These are phyloP conservation scores for Sapayoa aenigma DNA, from an alignment of 2,113 vertebrate species.

Conservation along the genomic window DNA sequence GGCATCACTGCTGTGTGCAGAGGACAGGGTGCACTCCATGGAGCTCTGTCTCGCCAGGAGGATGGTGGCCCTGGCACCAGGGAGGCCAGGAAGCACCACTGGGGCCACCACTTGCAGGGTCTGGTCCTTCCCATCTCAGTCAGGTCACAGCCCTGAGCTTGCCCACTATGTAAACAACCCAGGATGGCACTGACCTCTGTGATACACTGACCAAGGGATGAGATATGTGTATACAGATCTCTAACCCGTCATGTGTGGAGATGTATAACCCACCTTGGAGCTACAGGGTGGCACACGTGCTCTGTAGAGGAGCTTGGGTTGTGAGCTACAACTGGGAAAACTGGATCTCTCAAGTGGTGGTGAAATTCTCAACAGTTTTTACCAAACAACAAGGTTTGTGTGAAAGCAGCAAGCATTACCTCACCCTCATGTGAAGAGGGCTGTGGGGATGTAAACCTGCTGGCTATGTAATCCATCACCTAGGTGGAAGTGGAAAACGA, in stretches of 20 bases:
- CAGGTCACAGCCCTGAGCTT: rapidly evolving
- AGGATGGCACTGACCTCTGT: rapidly evolving
- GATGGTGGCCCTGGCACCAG: rapidly evolving
- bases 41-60: rapidly evolving
- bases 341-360: too few relatives aligned
- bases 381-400: background rate
- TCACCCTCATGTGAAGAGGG: background rate
- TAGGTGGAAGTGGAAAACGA: background rate
- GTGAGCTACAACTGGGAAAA: background rate
- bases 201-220: rapidly evolving
- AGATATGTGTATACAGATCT: rapidly evolving
- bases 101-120: background rate
- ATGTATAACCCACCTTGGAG: background rate
- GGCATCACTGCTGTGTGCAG: background rate
- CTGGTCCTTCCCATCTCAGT: rapidly evolving
- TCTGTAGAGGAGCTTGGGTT: background rate
- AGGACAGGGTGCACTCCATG: rapidly evolving
- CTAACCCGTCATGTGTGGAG: rapidly evolving
- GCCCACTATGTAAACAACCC: rapidly evolving
- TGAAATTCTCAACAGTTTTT: background rate
- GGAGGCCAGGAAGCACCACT: too few relatives aligned
- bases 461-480: rapidly evolving
- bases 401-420: background rate
- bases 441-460: background rate
- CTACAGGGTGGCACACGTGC: background rate